Base-by-base conservation (phyloP, 2,888 invertebrate genomes). In the Frankliniella intonsa region DNA sequence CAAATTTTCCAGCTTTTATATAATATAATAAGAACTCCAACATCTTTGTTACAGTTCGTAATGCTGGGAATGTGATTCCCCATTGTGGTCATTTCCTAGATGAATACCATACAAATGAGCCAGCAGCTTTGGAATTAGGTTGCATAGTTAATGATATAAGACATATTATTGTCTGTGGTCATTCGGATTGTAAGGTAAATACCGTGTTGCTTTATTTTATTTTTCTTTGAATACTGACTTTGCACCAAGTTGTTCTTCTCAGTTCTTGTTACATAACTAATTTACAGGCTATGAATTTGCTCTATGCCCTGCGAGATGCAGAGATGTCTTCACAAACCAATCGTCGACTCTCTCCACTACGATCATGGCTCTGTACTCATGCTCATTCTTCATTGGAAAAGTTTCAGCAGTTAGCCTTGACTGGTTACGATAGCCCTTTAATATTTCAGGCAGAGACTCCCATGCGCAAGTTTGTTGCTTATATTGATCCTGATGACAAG, bases 41-140 rank as follows among this genome's bases (percentile, higher is more conserved):
- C 7, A 38, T 80, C 51, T 80, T 1, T 22, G n/a, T 80, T 91
- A 83, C 88, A 96, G 97, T 98, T 1, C 91, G 98, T 88, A 99
- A 98, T 90, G 97, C 98, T 80, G 99, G 97, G 8, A 99, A 98
- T 88, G 90, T 99, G 83, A 93, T 98, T 85, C 98, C 98, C 0
- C 95, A 97, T 88, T 95, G 96, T 19, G 94, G 95, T 86, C 94
- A 95, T 87, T 97, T 97, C 87, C 90, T 92, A 83, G 95, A 95
- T 86, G 95, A 96, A 87, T 92, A 94, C 86, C 95, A 95, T 9
- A 96, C 97, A 86, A 97, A 97, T 85, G 98, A 99, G 89, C 97
- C 98, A 12, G 98, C 97, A 10, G 98, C 97, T 8, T 89, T 99
- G 85, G 98, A 99, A 89, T 90, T 99, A 82, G 97, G 97, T 49